Conservation (phyloP, 2,113 vertebrate species). For the Lepisosteus oculatus region DNA sequence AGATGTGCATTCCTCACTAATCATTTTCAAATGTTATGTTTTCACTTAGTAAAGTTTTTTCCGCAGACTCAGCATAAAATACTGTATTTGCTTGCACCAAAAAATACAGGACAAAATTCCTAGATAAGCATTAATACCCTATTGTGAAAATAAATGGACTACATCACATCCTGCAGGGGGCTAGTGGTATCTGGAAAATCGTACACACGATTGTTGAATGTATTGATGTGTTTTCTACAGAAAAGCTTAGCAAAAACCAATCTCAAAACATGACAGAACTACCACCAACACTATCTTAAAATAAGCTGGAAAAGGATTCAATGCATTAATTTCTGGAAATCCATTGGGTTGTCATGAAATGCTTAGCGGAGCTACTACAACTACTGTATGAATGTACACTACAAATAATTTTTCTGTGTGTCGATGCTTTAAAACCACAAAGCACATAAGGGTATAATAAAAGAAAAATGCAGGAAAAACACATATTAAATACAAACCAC, state of each 20-base stretch:
- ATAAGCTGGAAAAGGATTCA: not conserved
- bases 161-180: constrained; percentile 24
- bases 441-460: no score
- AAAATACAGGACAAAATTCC: not conserved
- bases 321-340: no score
- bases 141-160: constrained; percentile 42
- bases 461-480: no score
- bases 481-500: no score
- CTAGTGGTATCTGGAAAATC: constrained; percentile 19
- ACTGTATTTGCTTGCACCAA: not conserved
- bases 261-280: not conserved
- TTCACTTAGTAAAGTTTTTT: constrained; percentile 4
- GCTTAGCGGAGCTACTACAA: no score
- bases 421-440: no score
- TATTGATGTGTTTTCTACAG: not conserved
- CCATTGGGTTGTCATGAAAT: no score
- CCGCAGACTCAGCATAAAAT: not conserved
- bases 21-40: not conserved
- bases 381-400: no score
- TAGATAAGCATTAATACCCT: constrained; percentile 6
- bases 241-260: constrained; percentile 4
- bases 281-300: no score
- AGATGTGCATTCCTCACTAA: not conserved
- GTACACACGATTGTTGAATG: not conserved
- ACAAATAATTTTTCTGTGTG: no score